Evolutionary conservation across 92 coral and sea anemone genomes (phyloP), one percentile per base, ranked within the genome.

Genomic region (Metridium senile): DNA sequence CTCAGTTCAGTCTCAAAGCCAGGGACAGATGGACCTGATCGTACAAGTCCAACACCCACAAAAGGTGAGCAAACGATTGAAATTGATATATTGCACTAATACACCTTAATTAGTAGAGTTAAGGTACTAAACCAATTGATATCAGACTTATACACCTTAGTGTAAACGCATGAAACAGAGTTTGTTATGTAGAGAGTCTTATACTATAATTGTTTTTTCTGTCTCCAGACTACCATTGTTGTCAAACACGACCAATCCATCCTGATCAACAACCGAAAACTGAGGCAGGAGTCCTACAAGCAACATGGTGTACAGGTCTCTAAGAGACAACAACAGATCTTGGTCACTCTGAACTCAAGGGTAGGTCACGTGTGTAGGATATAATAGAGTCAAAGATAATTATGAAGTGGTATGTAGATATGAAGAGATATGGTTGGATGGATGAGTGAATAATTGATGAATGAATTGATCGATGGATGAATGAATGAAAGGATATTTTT

Each of bases 191-290:
- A n/a, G n/a, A n/a, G n/a, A n/a, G n/a, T n/a, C n/a, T n/a, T n/a
- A n/a, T n/a, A n/a, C n/a, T n/a, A n/a, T n/a, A n/a, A n/a, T n/a
- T 18, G 26, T 26, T 27, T 8, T 58, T 20, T 0, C 6, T 23
- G 4, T 73, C 63, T 58, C 9, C 67, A 78, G 82, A 51, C 61
- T 3, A 54, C 16, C 25, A 79, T 81, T 25, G 69, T 26, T n/a
- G 84, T 85, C 47, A 81, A 71, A 23, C 83, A 77, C 52, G 75
- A 76, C 66, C 28, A 31, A 33, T 47, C 91, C 30, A 78, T 88
- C 1, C 20, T 56, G 65, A 79, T 88, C 57, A 76, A 91, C 70
- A 85, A 87, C 51, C 23, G 68, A 74, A 28, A 22, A 33, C 69
- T 84, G 33, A 30, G 45, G 33, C 33, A 71, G n/a, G 57, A 69